Conservation (phyloP, 2,888 invertebrate genomes). For the Dicycla oo region DNA sequence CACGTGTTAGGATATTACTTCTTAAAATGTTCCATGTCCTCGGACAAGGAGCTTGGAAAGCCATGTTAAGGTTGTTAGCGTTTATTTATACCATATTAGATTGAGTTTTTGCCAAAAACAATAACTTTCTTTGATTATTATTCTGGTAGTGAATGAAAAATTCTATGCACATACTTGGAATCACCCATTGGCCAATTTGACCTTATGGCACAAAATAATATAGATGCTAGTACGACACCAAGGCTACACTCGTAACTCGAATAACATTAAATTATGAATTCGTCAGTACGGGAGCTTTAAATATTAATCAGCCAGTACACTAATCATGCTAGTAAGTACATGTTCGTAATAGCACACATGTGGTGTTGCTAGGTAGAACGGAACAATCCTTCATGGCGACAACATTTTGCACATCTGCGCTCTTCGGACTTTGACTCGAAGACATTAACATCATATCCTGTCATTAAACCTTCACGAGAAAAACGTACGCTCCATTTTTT, state of each 20-base stretch:
- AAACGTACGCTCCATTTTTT: constrained; percentile 73
- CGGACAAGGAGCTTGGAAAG: constrained; percentile 10
- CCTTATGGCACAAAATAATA: constrained; percentile 8
- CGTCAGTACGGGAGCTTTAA: constrained; percentile 24
- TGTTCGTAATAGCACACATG: constrained; percentile 73
- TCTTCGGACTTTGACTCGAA: constrained; percentile 74
- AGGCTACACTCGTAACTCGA: constrained; percentile 18
- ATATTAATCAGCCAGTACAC: constrained; percentile 51
- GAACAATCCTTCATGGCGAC: constrained; percentile 80
- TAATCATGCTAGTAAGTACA: constrained; percentile 53
- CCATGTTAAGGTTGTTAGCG: constrained; percentile 6
- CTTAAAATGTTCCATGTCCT: constrained; percentile 5
- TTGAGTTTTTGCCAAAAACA: constrained; percentile 45
- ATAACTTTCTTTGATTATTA: constrained; percentile 44
- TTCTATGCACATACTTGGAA: constrained; percentile 22
- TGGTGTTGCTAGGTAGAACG: constrained; percentile 77
- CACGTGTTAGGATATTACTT: constrained; percentile 20
- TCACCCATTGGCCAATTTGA: constrained; percentile 18
- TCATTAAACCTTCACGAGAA: constrained; percentile 85
- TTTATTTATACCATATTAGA: constrained; percentile 22
- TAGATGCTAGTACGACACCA: not conserved
- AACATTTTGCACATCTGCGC: constrained; percentile 85
- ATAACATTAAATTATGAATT: constrained; percentile 30
- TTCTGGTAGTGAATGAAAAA: constrained; percentile 23
- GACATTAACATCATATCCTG: constrained; percentile 86